These are phyloP conservation scores for Diabrotica balteata DNA, from an alignment of 2,888 invertebrate genomes.

Conservation along the genomic window DNA sequence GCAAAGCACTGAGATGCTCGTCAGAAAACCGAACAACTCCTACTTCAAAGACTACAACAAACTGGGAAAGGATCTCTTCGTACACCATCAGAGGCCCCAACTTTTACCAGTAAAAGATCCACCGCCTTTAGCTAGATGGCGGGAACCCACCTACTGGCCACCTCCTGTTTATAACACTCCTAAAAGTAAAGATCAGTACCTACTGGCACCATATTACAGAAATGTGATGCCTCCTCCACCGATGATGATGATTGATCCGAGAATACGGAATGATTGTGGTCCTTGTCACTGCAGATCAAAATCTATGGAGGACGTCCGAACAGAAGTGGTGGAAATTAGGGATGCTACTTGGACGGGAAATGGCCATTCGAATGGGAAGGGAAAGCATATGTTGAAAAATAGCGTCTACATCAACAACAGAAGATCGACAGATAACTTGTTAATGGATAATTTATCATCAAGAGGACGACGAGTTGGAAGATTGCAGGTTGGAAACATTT, in stretches of 20 bases:
- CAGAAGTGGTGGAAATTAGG: conserved; percentile 61
- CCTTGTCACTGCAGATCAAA: conserved; percentile 67
- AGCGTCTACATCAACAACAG: conserved; percentile 60
- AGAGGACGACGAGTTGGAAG: conserved; percentile 55
- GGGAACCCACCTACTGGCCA: conserved; percentile 62
- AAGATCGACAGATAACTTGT: conserved; percentile 75
- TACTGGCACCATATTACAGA: conserved; percentile 73
- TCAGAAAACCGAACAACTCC: conserved; percentile 63
- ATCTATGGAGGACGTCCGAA: conserved; percentile 76
- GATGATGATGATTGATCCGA: conserved; percentile 55
- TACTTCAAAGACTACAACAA: conserved; percentile 29
- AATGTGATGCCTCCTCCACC: conserved; percentile 71
- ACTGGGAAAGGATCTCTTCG: conserved; percentile 55
- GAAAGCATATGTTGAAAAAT: conserved; percentile 14
- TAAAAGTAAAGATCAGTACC: conserved; percentile 67
- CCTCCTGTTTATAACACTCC: conserved; percentile 63
- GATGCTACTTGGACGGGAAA: conserved; percentile 65
- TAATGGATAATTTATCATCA: conserved; percentile 64
- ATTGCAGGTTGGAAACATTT: conserved; percentile 61
- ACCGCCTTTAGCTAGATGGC: conserved; percentile 37
- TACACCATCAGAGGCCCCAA: conserved; percentile 36
- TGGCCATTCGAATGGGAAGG: conserved; percentile 39
- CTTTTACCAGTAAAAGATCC: conserved; percentile 48
- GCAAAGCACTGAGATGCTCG: conserved; percentile 58
- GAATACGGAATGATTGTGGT: conserved; percentile 40